Conservation (phyloP, 2,113 vertebrate species). For the Apodemus sylvaticus region DNA sequence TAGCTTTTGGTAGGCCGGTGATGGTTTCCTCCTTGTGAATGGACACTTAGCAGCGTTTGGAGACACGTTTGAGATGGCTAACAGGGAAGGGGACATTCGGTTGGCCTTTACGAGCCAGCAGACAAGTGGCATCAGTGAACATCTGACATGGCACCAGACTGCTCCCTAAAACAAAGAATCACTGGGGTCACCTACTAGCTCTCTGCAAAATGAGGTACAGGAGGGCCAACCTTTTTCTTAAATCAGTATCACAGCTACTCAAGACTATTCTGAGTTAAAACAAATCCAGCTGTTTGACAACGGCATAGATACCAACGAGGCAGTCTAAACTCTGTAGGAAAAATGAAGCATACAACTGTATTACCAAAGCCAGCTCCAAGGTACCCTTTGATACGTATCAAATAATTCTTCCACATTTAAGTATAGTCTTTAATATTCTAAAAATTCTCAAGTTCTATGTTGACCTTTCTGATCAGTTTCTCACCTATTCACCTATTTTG, state of each 20-base stretch:
- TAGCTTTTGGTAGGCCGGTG: neutral
- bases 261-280: conserved; percentile 9
- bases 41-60: neutral
- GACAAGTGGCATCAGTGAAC: neutral
- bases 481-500: neutral
- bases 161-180: neutral
- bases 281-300: neutral
- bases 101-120: neutral
- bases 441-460: neutral
- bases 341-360: neutral
- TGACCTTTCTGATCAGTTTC: neutral
- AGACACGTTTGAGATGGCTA: neutral
- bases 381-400: neutral
- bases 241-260: neutral
- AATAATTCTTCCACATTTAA: conserved; percentile 47
- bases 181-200: neutral
- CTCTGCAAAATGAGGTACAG: neutral
- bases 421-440: neutral
- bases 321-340: neutral
- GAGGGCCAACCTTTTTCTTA: neutral
- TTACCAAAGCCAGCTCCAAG: neutral
- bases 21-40: neutral
- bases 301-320: neutral
- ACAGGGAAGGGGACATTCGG: neutral
- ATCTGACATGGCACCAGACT: neutral